Percentiles rank a stretch among this genome's conserved stretches.
Evolutionary conservation across 2,113 vertebrate genomes (phyloP).

Genomic region (Marmota flaviventris): DNA sequence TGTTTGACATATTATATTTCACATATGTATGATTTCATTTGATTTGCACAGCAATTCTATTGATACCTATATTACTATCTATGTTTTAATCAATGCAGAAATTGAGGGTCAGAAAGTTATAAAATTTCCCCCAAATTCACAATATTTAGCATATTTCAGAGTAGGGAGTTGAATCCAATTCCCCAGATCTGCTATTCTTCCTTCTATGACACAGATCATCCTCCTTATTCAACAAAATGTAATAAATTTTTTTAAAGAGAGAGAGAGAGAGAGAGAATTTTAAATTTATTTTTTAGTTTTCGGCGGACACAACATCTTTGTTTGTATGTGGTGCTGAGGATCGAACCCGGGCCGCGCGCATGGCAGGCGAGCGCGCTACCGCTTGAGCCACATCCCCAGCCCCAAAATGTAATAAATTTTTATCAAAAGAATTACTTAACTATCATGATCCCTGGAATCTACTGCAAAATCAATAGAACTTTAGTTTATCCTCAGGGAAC

Average conservation of each 20-base stretch:
- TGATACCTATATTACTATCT: background rate
- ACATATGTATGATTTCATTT: slow-evolving; percentile 14
- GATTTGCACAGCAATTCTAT: slow-evolving; percentile 1
- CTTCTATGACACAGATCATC: slow-evolving; percentile 40
- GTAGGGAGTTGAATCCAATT: slow-evolving; percentile 22
- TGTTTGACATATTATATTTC: background rate
- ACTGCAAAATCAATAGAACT: slow-evolving; percentile 65
- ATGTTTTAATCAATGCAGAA: slow-evolving; percentile 48
- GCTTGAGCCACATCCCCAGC: no score
- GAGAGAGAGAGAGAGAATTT: no score
- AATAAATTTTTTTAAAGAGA: slow-evolving; percentile 37
- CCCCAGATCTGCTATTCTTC: background rate
- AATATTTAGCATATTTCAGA: slow-evolving; percentile 57
- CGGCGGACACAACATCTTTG: no score
- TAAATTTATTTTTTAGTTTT: no score
- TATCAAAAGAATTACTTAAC: slow-evolving; percentile 65
- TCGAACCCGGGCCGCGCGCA: no score
- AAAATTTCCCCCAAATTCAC: slow-evolving; percentile 12
- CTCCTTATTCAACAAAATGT: slow-evolving; percentile 31
- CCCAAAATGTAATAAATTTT: slow-evolving; percentile 54
- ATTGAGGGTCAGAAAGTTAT: slow-evolving; percentile 2
- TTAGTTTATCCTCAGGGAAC: slow-evolving; percentile 65
- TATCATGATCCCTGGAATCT: slow-evolving; percentile 51
- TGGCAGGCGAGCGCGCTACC: no score
- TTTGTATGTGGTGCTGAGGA: no score